These are phyloP conservation scores for Mycetomoellerius zeteki DNA, from an alignment of 1,140 invertebrate genomes.

Conservation along the genomic window DNA sequence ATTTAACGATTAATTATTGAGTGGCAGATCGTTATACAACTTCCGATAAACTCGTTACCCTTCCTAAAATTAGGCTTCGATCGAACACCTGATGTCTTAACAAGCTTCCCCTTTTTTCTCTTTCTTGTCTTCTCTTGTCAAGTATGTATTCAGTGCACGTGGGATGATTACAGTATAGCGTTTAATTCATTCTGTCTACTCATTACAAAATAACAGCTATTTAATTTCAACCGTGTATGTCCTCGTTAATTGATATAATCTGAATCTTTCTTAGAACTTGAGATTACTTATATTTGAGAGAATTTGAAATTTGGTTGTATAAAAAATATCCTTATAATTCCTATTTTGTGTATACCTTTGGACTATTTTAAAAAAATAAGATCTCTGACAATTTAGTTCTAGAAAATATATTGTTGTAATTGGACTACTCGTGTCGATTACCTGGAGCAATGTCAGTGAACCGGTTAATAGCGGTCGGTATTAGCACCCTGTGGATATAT, in stretches of 20 bases:
- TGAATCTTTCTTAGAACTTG: not conserved
- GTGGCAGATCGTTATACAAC: conserved; percentile 2
- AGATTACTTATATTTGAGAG: not conserved
- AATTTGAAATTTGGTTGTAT: not conserved
- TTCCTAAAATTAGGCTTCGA: conserved; percentile 62
- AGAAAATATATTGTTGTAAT: conserved; percentile 22
- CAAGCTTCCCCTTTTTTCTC: conserved; percentile 33
- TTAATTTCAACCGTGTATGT: not conserved
- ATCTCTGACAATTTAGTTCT: not conserved
- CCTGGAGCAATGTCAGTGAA: conserved; percentile 14
- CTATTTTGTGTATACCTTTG: not conserved
- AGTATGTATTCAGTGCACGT: not conserved
- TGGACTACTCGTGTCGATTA: not conserved
- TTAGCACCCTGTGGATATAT: not conserved
- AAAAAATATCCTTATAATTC: not conserved
- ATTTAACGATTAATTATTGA: conserved; percentile 51
- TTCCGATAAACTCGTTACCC: conserved; percentile 44
- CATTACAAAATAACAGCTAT: not conserved
- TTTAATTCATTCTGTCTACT: not conserved
- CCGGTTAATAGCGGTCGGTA: conserved; percentile 28
- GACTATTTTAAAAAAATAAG: not conserved
- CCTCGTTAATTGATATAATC: not conserved
- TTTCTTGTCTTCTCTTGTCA: conserved; percentile 9
- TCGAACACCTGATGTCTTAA: conserved; percentile 31
- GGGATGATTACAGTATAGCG: not conserved